Base-by-base conservation (phyloP, 2,888 invertebrate species). In the Noctua comes region DNA sequence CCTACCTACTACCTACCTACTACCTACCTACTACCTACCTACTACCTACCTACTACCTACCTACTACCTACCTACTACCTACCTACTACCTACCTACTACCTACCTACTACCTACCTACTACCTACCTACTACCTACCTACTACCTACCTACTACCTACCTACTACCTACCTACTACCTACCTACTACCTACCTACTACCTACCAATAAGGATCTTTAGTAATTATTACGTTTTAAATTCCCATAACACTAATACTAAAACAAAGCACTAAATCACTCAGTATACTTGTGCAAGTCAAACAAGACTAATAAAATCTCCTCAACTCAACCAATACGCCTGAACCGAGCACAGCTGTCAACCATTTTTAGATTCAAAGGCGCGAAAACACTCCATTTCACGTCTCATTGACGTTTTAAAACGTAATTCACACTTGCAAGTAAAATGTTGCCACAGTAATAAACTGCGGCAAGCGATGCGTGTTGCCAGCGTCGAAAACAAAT, bases 391-490 rank as follows among this genome's bases (percentile, higher is more conserved):
- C 84, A 89, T 95, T 95, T 95, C 94, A 93, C 95, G 96, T 82
- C 92, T 92, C 96, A 95, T 96, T 95, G 91, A 90, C 90, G 89
- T 91, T 94, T 91, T 86, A 92, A 91, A 91, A 92, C 94, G 94
- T 94, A 94, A 95, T 95, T 95, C 95, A 95, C 95, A 92, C 94
- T 94, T 94, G 93, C 94, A 94, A 92, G 93, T 95, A 95, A 95
- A 95, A 95, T 95, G 96, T 95, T 95, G 96, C 95, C 93, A 92
- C 82, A 91, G 93, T 90, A 92, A 96, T 96, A 96, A 96, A 96
- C 90, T 90, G 94, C 82, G 79, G 89, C 90, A 91, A 93, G 91
- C 91, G 92, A 92, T 94, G 91, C 95, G 95, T 94, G 90, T 91
- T 94, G 94, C 92, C 93, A 95, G 88, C 88, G 88, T 90, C 89